A percentile compares a stretch with the other conserved stretches of the same genome.
These are phyloP conservation scores for Desoria tigrina DNA, from an alignment of 2,888 invertebrate genomes.

Conservation along the genomic window DNA sequence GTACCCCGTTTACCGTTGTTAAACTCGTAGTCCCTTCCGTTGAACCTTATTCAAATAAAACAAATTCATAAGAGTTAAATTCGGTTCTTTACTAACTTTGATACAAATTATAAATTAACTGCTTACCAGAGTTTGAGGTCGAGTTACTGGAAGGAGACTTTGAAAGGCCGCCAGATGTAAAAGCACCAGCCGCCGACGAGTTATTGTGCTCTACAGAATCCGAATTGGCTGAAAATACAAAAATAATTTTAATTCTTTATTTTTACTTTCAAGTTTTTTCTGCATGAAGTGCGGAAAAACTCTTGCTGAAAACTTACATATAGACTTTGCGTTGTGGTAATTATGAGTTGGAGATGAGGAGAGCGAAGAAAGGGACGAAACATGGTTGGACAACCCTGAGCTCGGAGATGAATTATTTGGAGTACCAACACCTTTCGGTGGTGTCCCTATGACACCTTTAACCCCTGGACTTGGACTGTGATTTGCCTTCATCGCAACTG, in stretches of 20 bases:
- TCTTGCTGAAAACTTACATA: too few species aligned
- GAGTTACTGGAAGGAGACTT: constrained; percentile 38
- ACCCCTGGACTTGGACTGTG: constrained; percentile 54
- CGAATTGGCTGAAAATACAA: constrained; percentile 33
- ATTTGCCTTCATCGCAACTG: constrained; percentile 75
- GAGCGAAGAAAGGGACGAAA: constrained; percentile 52
- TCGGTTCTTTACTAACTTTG: background rate
- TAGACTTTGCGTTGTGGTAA: constrained; percentile 50
- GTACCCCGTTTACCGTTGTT: constrained; percentile 49
- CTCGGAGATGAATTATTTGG: constrained; percentile 60
- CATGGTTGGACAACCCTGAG: constrained; percentile 58
- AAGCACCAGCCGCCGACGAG: constrained; percentile 36
- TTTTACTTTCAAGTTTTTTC: too few species aligned
- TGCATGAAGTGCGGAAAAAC: too few species aligned
- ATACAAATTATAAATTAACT: constrained; percentile 25
- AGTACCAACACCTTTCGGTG: constrained; percentile 55
- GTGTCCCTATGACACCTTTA: constrained; percentile 50
- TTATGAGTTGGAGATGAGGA: constrained; percentile 53
- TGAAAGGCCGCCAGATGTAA: constrained; percentile 27
- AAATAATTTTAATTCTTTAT: too few species aligned
- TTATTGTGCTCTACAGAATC: constrained; percentile 48
- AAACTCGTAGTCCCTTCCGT: constrained; percentile 37
- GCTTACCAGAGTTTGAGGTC: constrained; percentile 38
- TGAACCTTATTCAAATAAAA: constrained; percentile 22
- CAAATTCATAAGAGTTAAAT: background rate